Conservation (phyloP, 2,113 vertebrate species). For the Marmota flaviventris region DNA sequence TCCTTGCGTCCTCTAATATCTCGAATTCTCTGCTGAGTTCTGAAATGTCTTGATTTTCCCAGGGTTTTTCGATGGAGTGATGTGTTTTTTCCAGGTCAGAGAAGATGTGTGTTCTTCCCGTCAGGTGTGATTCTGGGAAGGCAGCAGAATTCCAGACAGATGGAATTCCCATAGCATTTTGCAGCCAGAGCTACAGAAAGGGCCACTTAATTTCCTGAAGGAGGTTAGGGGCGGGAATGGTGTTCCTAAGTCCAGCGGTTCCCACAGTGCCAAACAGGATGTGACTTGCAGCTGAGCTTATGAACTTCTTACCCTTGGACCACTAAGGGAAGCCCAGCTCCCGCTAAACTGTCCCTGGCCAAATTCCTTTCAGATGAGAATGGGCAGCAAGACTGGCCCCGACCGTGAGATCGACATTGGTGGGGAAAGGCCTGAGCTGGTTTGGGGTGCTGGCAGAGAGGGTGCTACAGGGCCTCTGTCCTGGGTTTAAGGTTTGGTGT, state of each 20-base stretch:
- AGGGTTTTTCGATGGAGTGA: not conserved
- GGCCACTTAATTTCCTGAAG: not conserved
- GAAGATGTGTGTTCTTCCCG: not conserved
- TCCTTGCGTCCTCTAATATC: not conserved
- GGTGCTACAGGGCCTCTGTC: not conserved
- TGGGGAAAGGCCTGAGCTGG: not conserved
- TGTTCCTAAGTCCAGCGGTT: not conserved
- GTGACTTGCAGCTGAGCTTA: not conserved
- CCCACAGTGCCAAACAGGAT: conserved; percentile 52
- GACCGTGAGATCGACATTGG: fast-evolving
- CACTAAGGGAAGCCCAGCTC: not conserved
- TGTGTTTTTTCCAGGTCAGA: not conserved
- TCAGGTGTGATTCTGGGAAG: not conserved
- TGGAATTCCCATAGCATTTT: not conserved
- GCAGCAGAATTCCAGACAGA: no score
- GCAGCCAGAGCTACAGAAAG: not conserved
- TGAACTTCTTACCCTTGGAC: conserved; percentile 43
- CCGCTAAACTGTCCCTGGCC: not conserved
- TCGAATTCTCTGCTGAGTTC: not conserved
- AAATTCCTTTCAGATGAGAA: conserved; percentile 30
- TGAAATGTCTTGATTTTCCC: not conserved
- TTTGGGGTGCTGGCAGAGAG: not conserved
- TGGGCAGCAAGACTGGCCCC: not conserved
- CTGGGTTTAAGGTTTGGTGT: not conserved
- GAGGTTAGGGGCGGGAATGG: not conserved